phyloP scores from a whole-genome alignment of 2,113 vertebrate species.

The Pluvianellus socialis region DNA sequence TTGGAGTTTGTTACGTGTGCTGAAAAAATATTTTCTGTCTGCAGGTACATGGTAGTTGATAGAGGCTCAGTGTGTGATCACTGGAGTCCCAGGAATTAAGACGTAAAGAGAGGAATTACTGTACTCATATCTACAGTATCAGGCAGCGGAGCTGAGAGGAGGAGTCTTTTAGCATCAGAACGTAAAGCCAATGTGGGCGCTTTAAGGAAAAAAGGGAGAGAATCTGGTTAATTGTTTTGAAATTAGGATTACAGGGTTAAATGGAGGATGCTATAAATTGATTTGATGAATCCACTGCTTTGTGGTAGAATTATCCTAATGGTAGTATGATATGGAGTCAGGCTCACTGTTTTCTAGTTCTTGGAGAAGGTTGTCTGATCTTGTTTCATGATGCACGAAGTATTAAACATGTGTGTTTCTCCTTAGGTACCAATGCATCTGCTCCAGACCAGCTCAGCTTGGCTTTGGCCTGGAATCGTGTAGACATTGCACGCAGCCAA shows the following conservation, averaged over 20 bases:
- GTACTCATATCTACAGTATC: not conserved
- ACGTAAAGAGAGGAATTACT: not conserved
- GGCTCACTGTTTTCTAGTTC: not conserved
- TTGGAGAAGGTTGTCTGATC: not conserved
- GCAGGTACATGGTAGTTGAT: not conserved
- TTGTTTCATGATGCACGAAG: not conserved
- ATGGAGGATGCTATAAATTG: not conserved
- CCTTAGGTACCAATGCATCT: constrained; percentile 91
- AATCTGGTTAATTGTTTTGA: not conserved
- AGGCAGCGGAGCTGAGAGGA: not conserved
- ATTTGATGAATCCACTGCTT: not conserved
- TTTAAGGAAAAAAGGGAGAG: not conserved
- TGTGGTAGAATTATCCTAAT: not conserved
- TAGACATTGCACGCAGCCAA: constrained; percentile 96
- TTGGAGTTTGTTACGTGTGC: not conserved
- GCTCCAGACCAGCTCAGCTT: constrained; percentile 95
- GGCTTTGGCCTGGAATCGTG: constrained; percentile 98
- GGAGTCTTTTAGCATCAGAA: not conserved
- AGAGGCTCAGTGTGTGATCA: fast-evolving
- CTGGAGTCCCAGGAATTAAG: not conserved
- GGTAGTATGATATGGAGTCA: not conserved
- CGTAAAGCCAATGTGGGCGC: not conserved
- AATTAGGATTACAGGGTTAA: not conserved
- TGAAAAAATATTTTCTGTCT: not conserved
- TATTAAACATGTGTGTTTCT: not conserved